A percentile compares a stretch with the other conserved stretches of the same genome.
phyloP scores from a whole-genome alignment of 92 coral and sea anemone genomes.

The Isaurus tuberculatus region DNA sequence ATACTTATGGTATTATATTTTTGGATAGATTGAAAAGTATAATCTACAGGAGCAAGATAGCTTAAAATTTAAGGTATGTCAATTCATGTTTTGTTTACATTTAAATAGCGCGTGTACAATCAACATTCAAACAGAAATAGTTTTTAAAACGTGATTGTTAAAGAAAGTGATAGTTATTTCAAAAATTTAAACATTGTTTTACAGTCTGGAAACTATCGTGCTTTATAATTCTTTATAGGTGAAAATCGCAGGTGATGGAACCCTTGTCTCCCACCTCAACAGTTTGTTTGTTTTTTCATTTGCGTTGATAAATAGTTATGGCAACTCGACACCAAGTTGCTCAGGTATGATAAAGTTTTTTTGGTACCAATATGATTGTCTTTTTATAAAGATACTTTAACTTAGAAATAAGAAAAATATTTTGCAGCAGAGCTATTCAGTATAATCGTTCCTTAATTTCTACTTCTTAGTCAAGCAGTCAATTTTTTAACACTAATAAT shows the following conservation, averaged over 20 bases:
- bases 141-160: neutral
- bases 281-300: conserved; percentile 39
- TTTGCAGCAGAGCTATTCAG: no score
- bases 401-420: neutral
- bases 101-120: neutral
- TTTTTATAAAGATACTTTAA: neutral
- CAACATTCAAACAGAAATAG: neutral
- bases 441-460: no score
- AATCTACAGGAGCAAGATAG: conserved; percentile 5
- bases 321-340: conserved; percentile 5
- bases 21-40: conserved; percentile 6
- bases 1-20: neutral
- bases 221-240: neutral
- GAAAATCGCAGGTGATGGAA: conserved; percentile 39
- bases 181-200: neutral
- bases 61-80: conserved; percentile 8
- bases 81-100: neutral
- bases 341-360: conserved; percentile 7
- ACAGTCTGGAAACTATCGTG: neutral
- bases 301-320: neutral
- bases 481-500: no score
- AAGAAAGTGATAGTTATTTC: neutral
- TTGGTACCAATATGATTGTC: neutral
- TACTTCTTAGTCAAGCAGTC: no score
- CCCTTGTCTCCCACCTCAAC: neutral